phyloP scores from a whole-genome alignment of 2,113 vertebrate genomes.

The Microcebus tavaratra region DNA sequence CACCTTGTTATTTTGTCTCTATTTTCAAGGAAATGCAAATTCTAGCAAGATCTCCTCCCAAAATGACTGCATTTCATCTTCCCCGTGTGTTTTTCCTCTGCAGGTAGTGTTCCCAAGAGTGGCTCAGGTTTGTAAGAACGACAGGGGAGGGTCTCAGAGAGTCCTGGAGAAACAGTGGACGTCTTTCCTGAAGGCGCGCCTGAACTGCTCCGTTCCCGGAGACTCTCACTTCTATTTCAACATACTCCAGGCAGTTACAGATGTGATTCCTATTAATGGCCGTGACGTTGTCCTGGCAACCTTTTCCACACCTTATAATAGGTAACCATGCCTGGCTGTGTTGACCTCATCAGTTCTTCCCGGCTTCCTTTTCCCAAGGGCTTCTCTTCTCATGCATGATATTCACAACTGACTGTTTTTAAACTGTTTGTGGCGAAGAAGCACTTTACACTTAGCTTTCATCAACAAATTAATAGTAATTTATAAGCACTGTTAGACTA shows the following conservation, averaged over 20 bases:
- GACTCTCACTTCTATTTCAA: slow-evolving; percentile 99
- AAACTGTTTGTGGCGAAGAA: slow-evolving; percentile 23
- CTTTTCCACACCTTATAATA: slow-evolving; percentile 99
- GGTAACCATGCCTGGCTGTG: slow-evolving; percentile 83
- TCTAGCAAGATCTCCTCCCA: slow-evolving; percentile 24
- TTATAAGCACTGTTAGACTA: slow-evolving; percentile 9
- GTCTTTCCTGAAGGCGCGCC: slow-evolving; percentile 96
- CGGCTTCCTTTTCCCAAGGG: slow-evolving; percentile 37
- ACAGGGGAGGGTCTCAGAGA: slow-evolving; percentile 96
- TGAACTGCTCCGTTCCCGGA: slow-evolving; percentile 98
- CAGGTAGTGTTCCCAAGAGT: slow-evolving; percentile 98
- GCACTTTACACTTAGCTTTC: not conserved
- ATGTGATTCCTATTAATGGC: slow-evolving; percentile 94
- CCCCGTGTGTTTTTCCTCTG: slow-evolving; percentile 20
- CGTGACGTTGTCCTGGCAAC: slow-evolving; percentile 96
- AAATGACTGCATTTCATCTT: slow-evolving; percentile 48
- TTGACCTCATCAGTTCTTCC: slow-evolving; percentile 55
- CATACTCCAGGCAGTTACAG: slow-evolving; percentile 97
- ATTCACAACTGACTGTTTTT: not conserved
- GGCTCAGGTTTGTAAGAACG: slow-evolving; percentile 97
- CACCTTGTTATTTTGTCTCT: slow-evolving; percentile 63
- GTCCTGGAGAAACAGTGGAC: slow-evolving; percentile 99
- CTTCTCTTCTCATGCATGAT: not conserved
- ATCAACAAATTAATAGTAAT: slow-evolving; percentile 29
- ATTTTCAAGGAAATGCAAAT: slow-evolving; percentile 60